Evolutionary conservation across 2,797 vertebrate genomes (phyloP).

Genomic region (Hemitrygon akajei): DNA sequence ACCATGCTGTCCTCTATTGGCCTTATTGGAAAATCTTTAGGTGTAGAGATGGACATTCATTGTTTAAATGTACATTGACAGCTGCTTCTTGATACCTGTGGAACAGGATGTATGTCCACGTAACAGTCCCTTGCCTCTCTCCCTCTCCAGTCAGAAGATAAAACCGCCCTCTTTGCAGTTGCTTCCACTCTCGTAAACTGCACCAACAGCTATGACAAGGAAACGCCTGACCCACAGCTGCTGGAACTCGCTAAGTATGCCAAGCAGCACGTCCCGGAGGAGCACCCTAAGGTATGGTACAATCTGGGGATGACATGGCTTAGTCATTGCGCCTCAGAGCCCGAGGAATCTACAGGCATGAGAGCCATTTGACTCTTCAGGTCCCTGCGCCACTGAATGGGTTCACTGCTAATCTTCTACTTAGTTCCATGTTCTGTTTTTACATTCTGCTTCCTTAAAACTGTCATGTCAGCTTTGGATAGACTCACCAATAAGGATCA

Average conservation of each 20-base stretch:
- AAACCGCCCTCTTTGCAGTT: constrained; percentile 84
- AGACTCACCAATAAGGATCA: too few species aligned
- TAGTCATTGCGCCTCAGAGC: background rate
- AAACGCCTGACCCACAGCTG: constrained; percentile 90
- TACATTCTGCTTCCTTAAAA: too few species aligned
- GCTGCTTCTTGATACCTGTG: too few species aligned
- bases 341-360: too few species aligned
- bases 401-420: too few species aligned
- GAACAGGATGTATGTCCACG: background rate
- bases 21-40: background rate
- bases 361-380: too few species aligned
- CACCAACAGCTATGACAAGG: constrained; percentile 89
- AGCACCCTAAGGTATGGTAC: constrained; percentile 82
- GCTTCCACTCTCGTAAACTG: constrained; percentile 92
- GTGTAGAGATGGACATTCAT: too few species aligned
- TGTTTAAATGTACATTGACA: too few species aligned
- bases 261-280: constrained; percentile 91
- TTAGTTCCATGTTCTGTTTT: too few species aligned
- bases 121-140: background rate
- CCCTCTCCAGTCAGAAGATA: constrained; percentile 76
- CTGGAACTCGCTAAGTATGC: constrained; percentile 95
- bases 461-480: too few species aligned
- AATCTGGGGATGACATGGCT: background rate
- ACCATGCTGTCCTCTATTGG: background rate
- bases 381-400: too few species aligned